These are phyloP conservation scores for Acrobasis suavella DNA, from an alignment of 2,888 invertebrate genomes.

Conservation along the genomic window DNA sequence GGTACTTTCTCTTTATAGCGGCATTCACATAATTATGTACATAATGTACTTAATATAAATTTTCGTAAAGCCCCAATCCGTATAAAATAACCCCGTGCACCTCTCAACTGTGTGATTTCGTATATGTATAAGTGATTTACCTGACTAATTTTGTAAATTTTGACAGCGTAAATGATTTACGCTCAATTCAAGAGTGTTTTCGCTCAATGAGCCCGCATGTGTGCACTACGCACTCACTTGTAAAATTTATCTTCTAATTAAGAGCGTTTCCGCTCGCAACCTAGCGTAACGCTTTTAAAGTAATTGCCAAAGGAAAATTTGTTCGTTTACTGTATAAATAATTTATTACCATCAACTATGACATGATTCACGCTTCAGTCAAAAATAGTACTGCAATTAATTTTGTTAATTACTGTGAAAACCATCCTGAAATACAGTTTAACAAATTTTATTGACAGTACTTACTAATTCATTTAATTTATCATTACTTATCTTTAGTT, in stretches of 20 bases:
- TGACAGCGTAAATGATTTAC: constrained; percentile 20
- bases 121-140: background rate
- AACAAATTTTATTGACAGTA: too few species aligned
- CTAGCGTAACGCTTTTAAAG: constrained; percentile 27
- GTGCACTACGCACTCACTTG: constrained; percentile 21
- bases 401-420: too few species aligned
- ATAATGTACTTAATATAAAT: too few species aligned
- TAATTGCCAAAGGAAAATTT: constrained; percentile 23
- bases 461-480: too few species aligned
- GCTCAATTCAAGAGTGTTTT: constrained; percentile 13
- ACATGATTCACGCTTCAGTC: background rate
- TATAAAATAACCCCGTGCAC: background rate
- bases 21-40: too few species aligned
- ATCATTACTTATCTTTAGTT: too few species aligned
- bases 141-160: constrained; percentile 14
- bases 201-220: constrained; percentile 27
- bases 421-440: too few species aligned
- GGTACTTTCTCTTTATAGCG: too few species aligned
- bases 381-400: background rate
- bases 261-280: constrained; percentile 28
- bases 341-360: constrained; percentile 10
- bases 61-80: too few species aligned
- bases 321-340: constrained; percentile 7
- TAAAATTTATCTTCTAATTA: constrained; percentile 32
- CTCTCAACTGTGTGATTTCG: background rate